phyloP scores from a whole-genome alignment of 1,140 invertebrate species.

The Zaprionus ghesquierei region DNA sequence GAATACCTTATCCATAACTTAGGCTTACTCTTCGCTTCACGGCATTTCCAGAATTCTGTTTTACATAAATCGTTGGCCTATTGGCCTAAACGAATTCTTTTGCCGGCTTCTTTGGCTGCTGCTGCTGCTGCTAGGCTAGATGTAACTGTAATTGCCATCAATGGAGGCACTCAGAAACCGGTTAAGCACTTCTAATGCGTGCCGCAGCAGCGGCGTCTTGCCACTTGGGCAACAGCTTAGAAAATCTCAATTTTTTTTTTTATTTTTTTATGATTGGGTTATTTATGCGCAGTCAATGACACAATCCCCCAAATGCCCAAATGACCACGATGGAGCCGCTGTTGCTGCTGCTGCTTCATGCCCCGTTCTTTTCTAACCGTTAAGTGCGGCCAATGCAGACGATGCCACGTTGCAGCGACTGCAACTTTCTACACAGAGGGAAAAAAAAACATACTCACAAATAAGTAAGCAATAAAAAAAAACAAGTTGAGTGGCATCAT shows the following conservation, averaged over 20 bases:
- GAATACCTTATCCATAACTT: not conserved
- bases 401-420: conserved; percentile 20
- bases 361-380: conserved; percentile 43
- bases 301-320: conserved; percentile 38
- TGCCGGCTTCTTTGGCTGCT: conserved; percentile 11
- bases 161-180: conserved; percentile 39
- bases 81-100: conserved; percentile 18
- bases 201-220: not conserved
- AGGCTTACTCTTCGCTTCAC: not conserved
- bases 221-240: not conserved
- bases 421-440: conserved; percentile 37
- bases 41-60: conserved; percentile 15
- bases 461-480: conserved; percentile 3
- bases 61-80: conserved; percentile 38
- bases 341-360: conserved; percentile 2
- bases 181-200: conserved; percentile 57
- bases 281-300: conserved; percentile 48
- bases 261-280: conserved; percentile 35
- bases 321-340: conserved; percentile 15
- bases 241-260: not conserved
- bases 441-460: not conserved
- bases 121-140: conserved; percentile 17
- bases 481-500: conserved; percentile 50
- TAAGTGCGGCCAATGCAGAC: conserved; percentile 22
- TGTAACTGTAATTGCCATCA: conserved; percentile 70